These are phyloP conservation scores for Chinchilla lanigera DNA, from an alignment of 2,113 vertebrate species.

Conservation along the genomic window DNA sequence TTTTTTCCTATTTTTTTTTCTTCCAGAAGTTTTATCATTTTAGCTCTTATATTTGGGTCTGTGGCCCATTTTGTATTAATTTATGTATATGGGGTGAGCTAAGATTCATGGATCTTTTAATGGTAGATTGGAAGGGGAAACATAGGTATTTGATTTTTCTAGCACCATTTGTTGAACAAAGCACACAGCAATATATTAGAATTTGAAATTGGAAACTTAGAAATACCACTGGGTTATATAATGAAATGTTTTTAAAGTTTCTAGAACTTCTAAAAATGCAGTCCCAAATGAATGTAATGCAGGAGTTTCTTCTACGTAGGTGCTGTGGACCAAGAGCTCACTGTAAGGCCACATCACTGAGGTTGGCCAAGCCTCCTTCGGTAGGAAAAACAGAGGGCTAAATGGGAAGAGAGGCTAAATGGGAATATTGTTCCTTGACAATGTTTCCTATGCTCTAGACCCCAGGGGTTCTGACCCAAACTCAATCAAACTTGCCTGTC, in stretches of 20 bases:
- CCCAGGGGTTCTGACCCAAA: not conserved
- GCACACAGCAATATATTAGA: not conserved
- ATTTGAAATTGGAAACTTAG: slow-evolving; percentile 17
- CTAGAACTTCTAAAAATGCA: slow-evolving; percentile 28
- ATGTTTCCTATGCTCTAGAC: not conserved
- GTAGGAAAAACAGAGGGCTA: not conserved
- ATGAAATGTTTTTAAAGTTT: slow-evolving; percentile 15
- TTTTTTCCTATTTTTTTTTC: not conserved
- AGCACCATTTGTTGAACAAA: slow-evolving; percentile 39
- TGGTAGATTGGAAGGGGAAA: not conserved
- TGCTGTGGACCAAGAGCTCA: not conserved
- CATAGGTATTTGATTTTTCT: not conserved
- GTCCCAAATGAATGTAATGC: not conserved
- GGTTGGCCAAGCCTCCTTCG: not conserved
- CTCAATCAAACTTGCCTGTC: not conserved
- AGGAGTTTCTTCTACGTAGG: not conserved
- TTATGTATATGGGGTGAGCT: not conserved
- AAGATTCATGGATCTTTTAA: not conserved
- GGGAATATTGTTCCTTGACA: not conserved
- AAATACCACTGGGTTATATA: not conserved
- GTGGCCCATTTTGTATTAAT: not conserved
- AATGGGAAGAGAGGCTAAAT: not conserved
- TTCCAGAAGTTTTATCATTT: slow-evolving; percentile 5
- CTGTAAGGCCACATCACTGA: not conserved
- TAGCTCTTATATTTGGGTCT: not conserved